These are phyloP conservation scores for Agonopterix alstromeriana DNA, from an alignment of 2,888 invertebrate species.

Conservation along the genomic window DNA sequence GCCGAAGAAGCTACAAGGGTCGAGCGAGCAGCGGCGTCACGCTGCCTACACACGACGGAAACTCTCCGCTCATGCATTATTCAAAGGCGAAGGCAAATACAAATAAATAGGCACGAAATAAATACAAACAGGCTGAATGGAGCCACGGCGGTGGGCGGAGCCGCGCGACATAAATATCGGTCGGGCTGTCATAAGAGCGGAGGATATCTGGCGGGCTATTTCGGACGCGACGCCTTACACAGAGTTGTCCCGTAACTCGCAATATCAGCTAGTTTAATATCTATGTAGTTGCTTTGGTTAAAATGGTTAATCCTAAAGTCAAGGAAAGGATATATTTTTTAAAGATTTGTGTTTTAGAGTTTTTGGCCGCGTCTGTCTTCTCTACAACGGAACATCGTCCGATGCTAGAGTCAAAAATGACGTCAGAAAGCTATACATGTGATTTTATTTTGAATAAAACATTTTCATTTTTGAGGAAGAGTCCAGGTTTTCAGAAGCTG, in stretches of 20 bases:
- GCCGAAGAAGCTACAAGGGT: slow-evolving; percentile 31
- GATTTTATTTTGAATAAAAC: too few relatives aligned
- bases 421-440: too few relatives aligned
- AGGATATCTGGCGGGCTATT: slow-evolving; percentile 65
- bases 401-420: too few relatives aligned
- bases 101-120: slow-evolving; percentile 76
- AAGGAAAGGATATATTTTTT: too few relatives aligned
- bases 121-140: slow-evolving; percentile 76
- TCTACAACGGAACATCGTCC: too few relatives aligned
- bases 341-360: too few relatives aligned
- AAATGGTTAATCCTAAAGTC: too few relatives aligned
- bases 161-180: slow-evolving; percentile 72
- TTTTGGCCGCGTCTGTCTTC: too few relatives aligned
- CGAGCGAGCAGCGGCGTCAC: slow-evolving; percentile 56
- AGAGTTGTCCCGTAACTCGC: slow-evolving; percentile 2
- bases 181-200: slow-evolving; percentile 65
- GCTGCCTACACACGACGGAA: slow-evolving; percentile 76
- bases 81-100: slow-evolving; percentile 73
- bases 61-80: slow-evolving; percentile 73
- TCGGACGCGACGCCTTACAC: slow-evolving; percentile 31
- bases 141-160: slow-evolving; percentile 70
- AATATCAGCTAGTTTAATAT: slow-evolving; percentile 3
- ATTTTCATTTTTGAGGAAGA: too few relatives aligned
- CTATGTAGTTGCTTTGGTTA: background rate
- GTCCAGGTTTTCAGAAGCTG: too few relatives aligned